phyloP scores from a whole-genome alignment of 2,888 invertebrate species.

The Archips xylosteana region DNA sequence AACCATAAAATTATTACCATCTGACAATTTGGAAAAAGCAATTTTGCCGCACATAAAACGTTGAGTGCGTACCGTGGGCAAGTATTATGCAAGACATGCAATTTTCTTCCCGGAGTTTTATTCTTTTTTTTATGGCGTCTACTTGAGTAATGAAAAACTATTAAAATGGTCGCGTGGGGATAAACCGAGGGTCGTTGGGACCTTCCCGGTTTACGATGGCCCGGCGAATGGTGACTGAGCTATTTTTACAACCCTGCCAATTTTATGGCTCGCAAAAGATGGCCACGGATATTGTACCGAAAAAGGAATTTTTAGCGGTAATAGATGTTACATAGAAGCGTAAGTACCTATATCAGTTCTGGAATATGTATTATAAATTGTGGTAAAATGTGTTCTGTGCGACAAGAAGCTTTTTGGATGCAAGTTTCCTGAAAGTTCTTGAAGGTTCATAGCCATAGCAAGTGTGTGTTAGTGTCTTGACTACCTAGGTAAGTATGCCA shows the following conservation, averaged over 20 bases:
- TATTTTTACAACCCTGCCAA: slow-evolving; percentile 45
- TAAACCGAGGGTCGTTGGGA: slow-evolving; percentile 42
- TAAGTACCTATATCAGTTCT: too few species aligned
- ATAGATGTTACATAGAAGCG: not conserved
- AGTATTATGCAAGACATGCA: slow-evolving; percentile 46
- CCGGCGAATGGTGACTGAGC: slow-evolving; percentile 43
- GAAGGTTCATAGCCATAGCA: too few species aligned
- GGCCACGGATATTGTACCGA: slow-evolving; percentile 46
- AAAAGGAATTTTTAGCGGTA: slow-evolving; percentile 44
- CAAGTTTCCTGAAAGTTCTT: too few species aligned
- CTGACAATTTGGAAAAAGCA: slow-evolving; percentile 32
- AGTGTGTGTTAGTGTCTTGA: too few species aligned
- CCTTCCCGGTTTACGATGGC: slow-evolving; percentile 42
- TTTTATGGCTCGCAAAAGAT: slow-evolving; percentile 45
- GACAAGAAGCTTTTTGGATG: not conserved
- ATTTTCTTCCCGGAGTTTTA: slow-evolving; percentile 46
- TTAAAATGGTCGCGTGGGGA: slow-evolving; percentile 46
- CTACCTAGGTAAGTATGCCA: too few species aligned
- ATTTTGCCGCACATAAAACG: slow-evolving; percentile 27
- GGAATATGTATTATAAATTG: too few species aligned
- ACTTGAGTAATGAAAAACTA: slow-evolving; percentile 48
- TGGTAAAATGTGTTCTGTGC: not conserved
- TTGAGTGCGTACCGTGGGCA: slow-evolving; percentile 26
- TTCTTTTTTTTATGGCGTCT: slow-evolving; percentile 44
- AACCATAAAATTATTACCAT: slow-evolving; percentile 37